phyloP scores from a whole-genome alignment of 2,888 invertebrate genomes.

The Isotomurus palustris region DNA sequence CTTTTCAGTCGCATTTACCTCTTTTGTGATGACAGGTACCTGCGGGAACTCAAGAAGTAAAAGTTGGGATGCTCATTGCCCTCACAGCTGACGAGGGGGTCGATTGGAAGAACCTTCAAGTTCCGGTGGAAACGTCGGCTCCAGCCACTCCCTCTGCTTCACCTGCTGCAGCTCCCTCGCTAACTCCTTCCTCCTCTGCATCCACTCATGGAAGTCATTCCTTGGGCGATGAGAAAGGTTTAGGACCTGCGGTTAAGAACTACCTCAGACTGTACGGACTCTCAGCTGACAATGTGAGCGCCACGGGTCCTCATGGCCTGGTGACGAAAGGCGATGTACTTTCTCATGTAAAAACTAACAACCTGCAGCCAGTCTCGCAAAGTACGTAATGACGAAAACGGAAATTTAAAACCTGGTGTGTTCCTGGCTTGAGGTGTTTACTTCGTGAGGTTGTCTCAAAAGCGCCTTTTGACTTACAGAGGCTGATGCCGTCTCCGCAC shows the following conservation, averaged over 20 bases:
- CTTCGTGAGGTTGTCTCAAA: too few relatives aligned
- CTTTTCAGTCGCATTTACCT: background rate
- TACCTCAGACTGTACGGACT: constrained; percentile 59
- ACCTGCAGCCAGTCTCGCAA: constrained; percentile 50
- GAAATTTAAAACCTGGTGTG: too few relatives aligned
- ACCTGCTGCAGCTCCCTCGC: constrained; percentile 10
- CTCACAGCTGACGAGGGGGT: constrained; percentile 59
- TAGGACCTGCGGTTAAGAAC: constrained; percentile 61
- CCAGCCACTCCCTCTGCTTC: background rate
- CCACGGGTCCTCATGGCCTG: constrained; percentile 59
- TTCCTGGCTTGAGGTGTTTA: too few relatives aligned
- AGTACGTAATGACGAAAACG: constrained; percentile 4
- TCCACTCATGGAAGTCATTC: constrained; percentile 2
- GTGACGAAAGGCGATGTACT: constrained; percentile 60
- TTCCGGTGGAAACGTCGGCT: constrained; percentile 45
- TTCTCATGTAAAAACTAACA: constrained; percentile 52
- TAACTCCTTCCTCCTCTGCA: background rate
- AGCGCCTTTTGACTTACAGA: too few relatives aligned
- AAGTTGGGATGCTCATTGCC: constrained; percentile 58
- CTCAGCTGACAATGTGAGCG: constrained; percentile 52
- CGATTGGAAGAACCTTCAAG: constrained; percentile 58
- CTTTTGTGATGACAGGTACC: constrained; percentile 49
- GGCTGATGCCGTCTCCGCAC: constrained; percentile 17
- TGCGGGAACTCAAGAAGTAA: constrained; percentile 56
- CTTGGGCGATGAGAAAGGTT: background rate